A percentile compares a stretch with the other conserved stretches of the same genome.
phyloP scores from a whole-genome alignment of 2,113 vertebrate species.

The Glaucomys volans region DNA sequence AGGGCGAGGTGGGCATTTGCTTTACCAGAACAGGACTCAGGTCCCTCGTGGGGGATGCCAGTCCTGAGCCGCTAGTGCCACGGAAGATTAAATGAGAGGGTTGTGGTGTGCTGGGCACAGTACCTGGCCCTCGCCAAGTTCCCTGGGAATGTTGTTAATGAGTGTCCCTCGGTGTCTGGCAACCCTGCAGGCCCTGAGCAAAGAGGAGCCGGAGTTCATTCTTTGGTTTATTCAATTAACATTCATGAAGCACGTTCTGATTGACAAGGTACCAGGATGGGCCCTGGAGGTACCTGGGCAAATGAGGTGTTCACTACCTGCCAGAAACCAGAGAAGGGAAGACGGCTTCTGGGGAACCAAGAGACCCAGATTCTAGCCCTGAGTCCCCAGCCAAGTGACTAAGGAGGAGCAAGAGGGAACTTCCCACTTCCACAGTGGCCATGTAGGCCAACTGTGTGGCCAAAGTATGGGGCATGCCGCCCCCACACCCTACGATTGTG shows the following conservation, averaged over 20 bases:
- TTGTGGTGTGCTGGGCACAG: background rate
- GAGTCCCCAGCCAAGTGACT: background rate
- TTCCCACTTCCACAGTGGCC: background rate
- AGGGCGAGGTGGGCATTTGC: background rate
- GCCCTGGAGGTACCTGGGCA: background rate
- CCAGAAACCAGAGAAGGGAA: background rate
- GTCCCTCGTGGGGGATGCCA: background rate
- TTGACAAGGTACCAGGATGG: background rate
- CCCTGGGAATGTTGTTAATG: background rate
- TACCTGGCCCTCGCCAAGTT: accelerated
- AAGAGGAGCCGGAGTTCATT: background rate
- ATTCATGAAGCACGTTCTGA: background rate
- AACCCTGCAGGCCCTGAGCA: background rate
- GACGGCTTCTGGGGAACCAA: accelerated
- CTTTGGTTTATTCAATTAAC: background rate
- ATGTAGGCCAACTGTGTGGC: background rate
- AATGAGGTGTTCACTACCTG: accelerated
- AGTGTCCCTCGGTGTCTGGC: accelerated
- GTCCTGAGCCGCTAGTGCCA: too few relatives aligned
- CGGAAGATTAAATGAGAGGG: background rate
- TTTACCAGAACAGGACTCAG: background rate
- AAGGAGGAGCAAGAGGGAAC: too few relatives aligned
- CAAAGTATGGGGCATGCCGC: accelerated
- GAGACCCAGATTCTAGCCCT: background rate
- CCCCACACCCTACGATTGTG: accelerated